Base-by-base conservation (phyloP, 2,888 invertebrate genomes). In the Oscheius onirici region DNA sequence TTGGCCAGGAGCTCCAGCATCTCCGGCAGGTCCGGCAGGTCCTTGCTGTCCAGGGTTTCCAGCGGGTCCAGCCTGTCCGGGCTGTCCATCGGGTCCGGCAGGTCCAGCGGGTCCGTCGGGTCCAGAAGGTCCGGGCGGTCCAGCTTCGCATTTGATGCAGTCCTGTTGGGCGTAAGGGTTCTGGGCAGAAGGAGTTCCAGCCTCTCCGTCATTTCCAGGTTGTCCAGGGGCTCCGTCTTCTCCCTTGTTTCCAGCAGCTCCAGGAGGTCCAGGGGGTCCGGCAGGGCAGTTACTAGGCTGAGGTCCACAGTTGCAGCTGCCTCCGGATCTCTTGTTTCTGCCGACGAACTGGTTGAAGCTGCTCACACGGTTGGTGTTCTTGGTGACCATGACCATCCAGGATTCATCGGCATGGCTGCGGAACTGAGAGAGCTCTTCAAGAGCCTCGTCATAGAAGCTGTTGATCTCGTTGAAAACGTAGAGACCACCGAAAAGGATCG, bases 71-170 rank as follows among this genome's bases (percentile, higher is more conserved):
- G 78, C 69, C 28, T 72, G 74, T 75, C 81, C 81, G 43, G 76
- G 60, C 67, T 75, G 71, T 75, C 81, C 81, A 60, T 78, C 79
- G 41, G 77, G 72, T 69, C 81, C 81, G 34, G 77, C 72, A 43
- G 74, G 66, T 76, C 81, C 81, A 11, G 76, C 74, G 46, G 74
- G 74, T 76, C 81, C 81, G 55, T 58, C 58, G 63, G 78, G 74
- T 74, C 81, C 81, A 17, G 78, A 72, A 69, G 78, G 78, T 73
- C 81, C 81, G 61, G 79, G 80, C 60, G 78, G 78, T 72, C 81
- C 81, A 49, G 77, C 81, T 70, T 77, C 77, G 74, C 81, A 82
- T 68, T 79, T 75, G 73, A 82, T 79, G 74, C 81, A 82, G 51
- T 78, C 81, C 57, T 73, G 73, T 46, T 70, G 71, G 49, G 72